A percentile compares a stretch with the other conserved stretches of the same genome.
phyloP scores from a whole-genome alignment of 2,797 vertebrate species.

The Aldrovandia affinis region DNA sequence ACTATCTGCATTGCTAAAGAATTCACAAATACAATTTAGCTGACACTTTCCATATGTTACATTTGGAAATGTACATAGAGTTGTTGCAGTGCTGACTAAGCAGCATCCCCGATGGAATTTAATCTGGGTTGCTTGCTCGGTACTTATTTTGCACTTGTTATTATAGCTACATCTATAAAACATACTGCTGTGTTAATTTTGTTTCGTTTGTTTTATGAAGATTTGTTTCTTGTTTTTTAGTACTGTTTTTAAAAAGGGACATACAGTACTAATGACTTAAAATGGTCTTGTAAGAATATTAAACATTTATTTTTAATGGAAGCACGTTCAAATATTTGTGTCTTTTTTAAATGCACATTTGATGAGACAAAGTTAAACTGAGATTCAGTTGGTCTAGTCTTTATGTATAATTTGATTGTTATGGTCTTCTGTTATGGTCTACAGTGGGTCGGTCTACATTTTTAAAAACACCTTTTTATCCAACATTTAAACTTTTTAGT shows the following conservation, averaged over 20 bases:
- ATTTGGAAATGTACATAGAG: conserved; percentile 41
- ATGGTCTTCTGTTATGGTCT: background rate
- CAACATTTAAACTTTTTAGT: background rate
- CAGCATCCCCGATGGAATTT: background rate
- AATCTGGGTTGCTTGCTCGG: background rate
- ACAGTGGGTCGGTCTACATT: background rate
- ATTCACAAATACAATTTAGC: conserved; percentile 54
- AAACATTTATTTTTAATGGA: conserved; percentile 9
- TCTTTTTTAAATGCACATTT: background rate
- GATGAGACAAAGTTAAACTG: conserved; percentile 1
- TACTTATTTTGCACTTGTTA: background rate
- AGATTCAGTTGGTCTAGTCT: background rate
- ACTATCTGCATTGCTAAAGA: conserved; percentile 52
- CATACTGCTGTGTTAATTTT: background rate
- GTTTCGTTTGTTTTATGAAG: background rate
- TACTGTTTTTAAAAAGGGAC: background rate
- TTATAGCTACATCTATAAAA: background rate
- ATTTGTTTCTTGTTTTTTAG: background rate
- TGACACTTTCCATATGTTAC: conserved; percentile 50
- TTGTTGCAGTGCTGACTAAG: conserved; percentile 7
- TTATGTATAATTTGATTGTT: background rate
- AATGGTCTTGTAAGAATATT: background rate
- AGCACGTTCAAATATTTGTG: background rate
- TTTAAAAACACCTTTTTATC: background rate
- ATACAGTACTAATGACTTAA: conserved; percentile 4